A percentile compares a stretch with the other conserved stretches of the same genome.
Conservation (phyloP, 2,888 invertebrate species). For the Bhutanitis thaidina region DNA sequence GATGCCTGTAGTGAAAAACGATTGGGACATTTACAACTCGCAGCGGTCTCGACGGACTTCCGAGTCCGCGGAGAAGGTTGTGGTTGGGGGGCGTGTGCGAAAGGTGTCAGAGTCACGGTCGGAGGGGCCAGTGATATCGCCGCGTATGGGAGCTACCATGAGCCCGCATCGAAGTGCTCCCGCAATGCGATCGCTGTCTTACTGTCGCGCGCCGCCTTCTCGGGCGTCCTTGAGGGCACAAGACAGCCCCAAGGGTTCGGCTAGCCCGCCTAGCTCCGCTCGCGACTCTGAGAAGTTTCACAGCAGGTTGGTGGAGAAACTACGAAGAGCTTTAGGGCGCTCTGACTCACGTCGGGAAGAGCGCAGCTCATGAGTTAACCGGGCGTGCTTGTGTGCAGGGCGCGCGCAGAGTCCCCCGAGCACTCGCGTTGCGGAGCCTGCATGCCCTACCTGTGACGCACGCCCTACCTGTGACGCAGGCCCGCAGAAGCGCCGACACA, state of each 20-base stretch:
- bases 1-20: conserved; percentile 97
- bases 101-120: conserved; percentile 88
- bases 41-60: conserved; percentile 87
- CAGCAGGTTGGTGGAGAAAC: conserved; percentile 88
- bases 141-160: conserved; percentile 77
- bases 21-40: conserved; percentile 95
- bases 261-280: conserved; percentile 81
- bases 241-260: conserved; percentile 82
- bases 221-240: conserved; percentile 81
- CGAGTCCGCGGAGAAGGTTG: conserved; percentile 79
- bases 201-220: conserved; percentile 74
- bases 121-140: conserved; percentile 85
- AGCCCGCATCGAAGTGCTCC: conserved; percentile 85
- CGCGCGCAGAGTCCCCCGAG: conserved; percentile 68
- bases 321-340: conserved; percentile 85
- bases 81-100: conserved; percentile 36
- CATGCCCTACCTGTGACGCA: conserved; percentile 71
- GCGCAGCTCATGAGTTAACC: conserved; percentile 77
- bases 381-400: conserved; percentile 73
- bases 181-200: conserved; percentile 80
- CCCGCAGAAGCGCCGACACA: conserved; percentile 41
- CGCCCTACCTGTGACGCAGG: conserved; percentile 62
- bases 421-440: conserved; percentile 68
- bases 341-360: conserved; percentile 70
- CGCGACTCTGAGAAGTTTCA: conserved; percentile 87